Conservation (phyloP, 2,113 vertebrate species). For the Collichthys lucidus region DNA sequence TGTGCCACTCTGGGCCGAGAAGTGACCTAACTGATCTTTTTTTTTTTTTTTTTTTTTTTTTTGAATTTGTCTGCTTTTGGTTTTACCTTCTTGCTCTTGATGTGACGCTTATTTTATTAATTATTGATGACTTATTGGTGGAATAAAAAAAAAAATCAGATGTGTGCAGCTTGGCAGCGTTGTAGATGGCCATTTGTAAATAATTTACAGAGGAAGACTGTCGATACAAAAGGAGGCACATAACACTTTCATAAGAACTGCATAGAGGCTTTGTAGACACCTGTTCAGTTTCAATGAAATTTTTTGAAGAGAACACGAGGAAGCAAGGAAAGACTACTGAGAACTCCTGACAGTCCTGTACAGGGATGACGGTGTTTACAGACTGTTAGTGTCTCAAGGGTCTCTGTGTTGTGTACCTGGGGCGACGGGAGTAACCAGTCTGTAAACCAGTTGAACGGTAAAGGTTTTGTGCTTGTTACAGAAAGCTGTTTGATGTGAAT, state of each 20-base stretch:
- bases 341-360: conserved; percentile 17
- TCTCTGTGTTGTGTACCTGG: neutral
- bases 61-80: conserved; percentile 43
- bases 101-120: conserved; percentile 71
- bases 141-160: neutral
- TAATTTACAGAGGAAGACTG: conserved; percentile 47
- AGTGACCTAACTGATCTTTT: conserved; percentile 30
- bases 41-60: conserved; percentile 32
- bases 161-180: neutral
- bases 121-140: conserved; percentile 39
- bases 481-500: conserved; percentile 49
- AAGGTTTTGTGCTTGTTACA: conserved; percentile 39
- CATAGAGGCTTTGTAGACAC: conserved; percentile 27
- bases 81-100: conserved; percentile 64
- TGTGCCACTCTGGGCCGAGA: conserved; percentile 30
- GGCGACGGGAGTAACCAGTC: neutral
- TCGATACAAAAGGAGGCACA: conserved; percentile 24
- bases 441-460: neutral
- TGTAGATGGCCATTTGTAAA: conserved; percentile 68
- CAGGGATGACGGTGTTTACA: conserved; percentile 8
- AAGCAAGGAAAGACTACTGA: conserved; percentile 30
- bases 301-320: conserved; percentile 8
- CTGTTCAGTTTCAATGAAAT: conserved; percentile 5
- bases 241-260: conserved; percentile 30
- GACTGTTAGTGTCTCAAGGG: neutral